phyloP scores from a whole-genome alignment of 1,140 invertebrate species.

The Leptoteleia sp. region DNA sequence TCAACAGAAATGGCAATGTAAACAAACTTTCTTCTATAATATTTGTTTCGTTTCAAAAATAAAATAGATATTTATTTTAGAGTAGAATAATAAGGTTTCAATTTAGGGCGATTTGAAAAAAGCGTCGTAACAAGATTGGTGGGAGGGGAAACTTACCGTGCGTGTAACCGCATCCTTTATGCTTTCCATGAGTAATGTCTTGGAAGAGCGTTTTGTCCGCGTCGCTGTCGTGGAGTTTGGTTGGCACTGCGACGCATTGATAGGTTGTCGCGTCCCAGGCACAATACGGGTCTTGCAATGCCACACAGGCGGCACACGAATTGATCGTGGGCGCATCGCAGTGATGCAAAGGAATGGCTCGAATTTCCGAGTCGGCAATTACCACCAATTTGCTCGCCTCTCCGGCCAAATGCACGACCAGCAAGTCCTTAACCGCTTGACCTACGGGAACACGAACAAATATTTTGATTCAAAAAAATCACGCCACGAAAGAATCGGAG shows the following conservation, averaged over 20 bases:
- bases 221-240: slow-evolving; percentile 84
- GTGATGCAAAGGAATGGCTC: slow-evolving; percentile 92
- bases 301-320: slow-evolving; percentile 91
- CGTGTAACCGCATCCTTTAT: slow-evolving; percentile 85
- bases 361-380: slow-evolving; percentile 92
- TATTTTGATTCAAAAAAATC: too few relatives aligned
- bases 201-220: slow-evolving; percentile 86
- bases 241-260: slow-evolving; percentile 87
- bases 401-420: slow-evolving; percentile 78
- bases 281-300: slow-evolving; percentile 97
- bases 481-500: too few relatives aligned
- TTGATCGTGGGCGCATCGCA: slow-evolving; percentile 84
- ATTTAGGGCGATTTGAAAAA: too few relatives aligned
- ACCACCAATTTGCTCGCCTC: slow-evolving; percentile 90
- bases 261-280: slow-evolving; percentile 93
- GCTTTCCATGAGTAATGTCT: slow-evolving; percentile 86
- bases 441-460: slow-evolving; percentile 65
- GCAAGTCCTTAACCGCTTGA: slow-evolving; percentile 77
- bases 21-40: too few relatives aligned
- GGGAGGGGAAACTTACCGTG: too few relatives aligned
- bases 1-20: too few relatives aligned
- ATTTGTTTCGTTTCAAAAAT: too few relatives aligned
- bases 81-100: too few relatives aligned
- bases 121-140: too few relatives aligned
- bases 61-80: too few relatives aligned